Evolutionary conservation across 1,140 invertebrate species (phyloP).

Genomic region (Probaryconus sp.): DNA sequence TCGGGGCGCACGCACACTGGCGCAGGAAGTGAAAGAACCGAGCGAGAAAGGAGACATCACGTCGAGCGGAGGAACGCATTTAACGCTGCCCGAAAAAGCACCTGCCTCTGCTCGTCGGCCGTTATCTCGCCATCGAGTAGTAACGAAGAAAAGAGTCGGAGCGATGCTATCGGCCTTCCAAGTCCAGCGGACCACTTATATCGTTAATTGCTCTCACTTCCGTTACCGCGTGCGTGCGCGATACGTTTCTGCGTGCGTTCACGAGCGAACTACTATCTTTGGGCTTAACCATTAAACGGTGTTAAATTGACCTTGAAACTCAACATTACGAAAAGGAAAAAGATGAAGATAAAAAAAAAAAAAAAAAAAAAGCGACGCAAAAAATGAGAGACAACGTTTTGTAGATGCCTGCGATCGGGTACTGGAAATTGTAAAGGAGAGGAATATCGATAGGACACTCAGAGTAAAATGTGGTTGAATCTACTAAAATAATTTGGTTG

Average conservation of each 20-base stretch:
- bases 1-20: no score
- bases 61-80: conserved; percentile 66
- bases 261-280: conserved; percentile 47
- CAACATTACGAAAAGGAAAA: conserved; percentile 46
- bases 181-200: conserved; percentile 78
- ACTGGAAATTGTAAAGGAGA: conserved; percentile 15
- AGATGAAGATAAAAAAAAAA: conserved; percentile 31
- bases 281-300: conserved; percentile 58
- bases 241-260: conserved; percentile 53
- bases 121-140: conserved; percentile 70
- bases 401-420: conserved; percentile 6
- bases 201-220: conserved; percentile 79
- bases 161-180: conserved; percentile 69
- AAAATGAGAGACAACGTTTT: conserved; percentile 20
- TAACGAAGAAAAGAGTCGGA: conserved; percentile 67
- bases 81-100: conserved; percentile 74
- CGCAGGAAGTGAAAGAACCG: neutral
- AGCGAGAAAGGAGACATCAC: conserved; percentile 43
- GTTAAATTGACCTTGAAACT: conserved; percentile 64
- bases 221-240: conserved; percentile 65
- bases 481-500: no score
- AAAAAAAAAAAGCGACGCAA: conserved; percentile 7
- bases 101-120: conserved; percentile 69
- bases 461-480: no score
- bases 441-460: no score